These are phyloP conservation scores for Anorthoa munda DNA, from an alignment of 2,888 invertebrate species.

Conservation along the genomic window DNA sequence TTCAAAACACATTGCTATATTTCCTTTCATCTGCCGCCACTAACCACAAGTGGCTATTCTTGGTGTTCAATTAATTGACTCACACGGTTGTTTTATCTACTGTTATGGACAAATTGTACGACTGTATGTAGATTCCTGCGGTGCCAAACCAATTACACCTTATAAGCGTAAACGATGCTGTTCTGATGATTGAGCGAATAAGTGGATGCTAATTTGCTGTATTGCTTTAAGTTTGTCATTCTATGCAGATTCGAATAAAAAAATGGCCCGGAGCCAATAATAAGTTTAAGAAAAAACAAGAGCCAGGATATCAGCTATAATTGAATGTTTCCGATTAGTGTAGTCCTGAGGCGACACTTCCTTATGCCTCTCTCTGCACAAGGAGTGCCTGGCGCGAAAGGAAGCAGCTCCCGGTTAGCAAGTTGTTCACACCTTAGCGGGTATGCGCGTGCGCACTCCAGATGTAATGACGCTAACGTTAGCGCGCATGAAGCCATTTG, in stretches of 20 bases:
- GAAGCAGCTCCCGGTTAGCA: conserved; percentile 30
- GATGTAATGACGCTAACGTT: conserved; percentile 55
- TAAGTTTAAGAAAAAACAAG: not conserved
- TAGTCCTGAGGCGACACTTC: conserved; percentile 1
- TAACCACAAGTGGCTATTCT: not conserved
- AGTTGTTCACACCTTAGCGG: conserved; percentile 41
- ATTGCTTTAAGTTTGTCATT: conserved; percentile 11
- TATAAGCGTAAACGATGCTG: conserved; percentile 9
- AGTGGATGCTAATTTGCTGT: conserved; percentile 14
- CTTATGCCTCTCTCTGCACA: not conserved
- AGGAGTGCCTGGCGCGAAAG: conserved; percentile 14
- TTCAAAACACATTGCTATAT: conserved; percentile 1
- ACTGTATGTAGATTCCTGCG: conserved; percentile 43
- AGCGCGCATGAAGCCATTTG: conserved; percentile 65
- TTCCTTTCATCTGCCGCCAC: conserved; percentile 35
- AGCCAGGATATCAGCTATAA: conserved; percentile 1
- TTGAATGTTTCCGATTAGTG: conserved; percentile 1
- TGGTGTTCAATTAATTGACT: conserved; percentile 17
- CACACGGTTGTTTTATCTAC: conserved; percentile 11
- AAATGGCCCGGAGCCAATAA: not conserved
- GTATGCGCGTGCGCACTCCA: conserved; percentile 36
- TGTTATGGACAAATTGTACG: conserved; percentile 44
- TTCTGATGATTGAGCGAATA: conserved; percentile 16
- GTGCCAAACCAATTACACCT: conserved; percentile 39
- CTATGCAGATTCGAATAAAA: not conserved